Conservation (phyloP, 2,888 invertebrate genomes). For the Eupsilia transversa region DNA sequence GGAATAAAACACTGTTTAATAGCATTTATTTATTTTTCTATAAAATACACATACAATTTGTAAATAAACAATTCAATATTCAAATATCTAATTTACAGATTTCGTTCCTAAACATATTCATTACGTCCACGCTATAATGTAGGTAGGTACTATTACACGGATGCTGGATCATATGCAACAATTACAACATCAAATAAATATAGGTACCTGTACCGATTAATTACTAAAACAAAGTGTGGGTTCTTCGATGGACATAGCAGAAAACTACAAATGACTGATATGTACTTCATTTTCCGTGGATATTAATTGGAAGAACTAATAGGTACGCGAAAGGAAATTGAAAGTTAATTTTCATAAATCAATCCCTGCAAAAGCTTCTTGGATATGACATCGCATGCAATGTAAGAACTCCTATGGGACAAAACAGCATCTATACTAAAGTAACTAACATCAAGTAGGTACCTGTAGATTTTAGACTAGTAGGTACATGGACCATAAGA, state of each 20-base stretch:
- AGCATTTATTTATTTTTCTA: constrained; percentile 88
- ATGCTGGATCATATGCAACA: constrained; percentile 58
- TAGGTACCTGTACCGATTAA: constrained; percentile 25
- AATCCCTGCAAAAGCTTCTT: constrained; percentile 43
- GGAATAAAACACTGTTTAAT: constrained; percentile 60
- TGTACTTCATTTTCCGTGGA: constrained; percentile 76
- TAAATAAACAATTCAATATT: constrained; percentile 90
- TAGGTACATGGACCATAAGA: constrained; percentile 78
- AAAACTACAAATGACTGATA: constrained; percentile 78
- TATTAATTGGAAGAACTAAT: constrained; percentile 38
- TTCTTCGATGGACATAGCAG: constrained; percentile 55
- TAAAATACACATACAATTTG: constrained; percentile 91
- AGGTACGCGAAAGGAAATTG: constrained; percentile 21
- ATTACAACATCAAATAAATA: constrained; percentile 64
- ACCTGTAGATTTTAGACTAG: constrained; percentile 82
- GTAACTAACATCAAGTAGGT: constrained; percentile 86
- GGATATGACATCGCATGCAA: constrained; percentile 76
- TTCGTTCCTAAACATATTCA: constrained; percentile 81
- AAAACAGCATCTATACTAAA: constrained; percentile 80
- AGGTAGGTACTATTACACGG: constrained; percentile 57
- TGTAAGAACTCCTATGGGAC: constrained; percentile 75
- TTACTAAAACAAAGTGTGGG: constrained; percentile 39
- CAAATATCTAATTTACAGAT: constrained; percentile 87
- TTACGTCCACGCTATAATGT: constrained; percentile 76
- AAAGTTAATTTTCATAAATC: constrained; percentile 32